phyloP scores from a whole-genome alignment of 2,113 vertebrate species.

The Axis porcinus region DNA sequence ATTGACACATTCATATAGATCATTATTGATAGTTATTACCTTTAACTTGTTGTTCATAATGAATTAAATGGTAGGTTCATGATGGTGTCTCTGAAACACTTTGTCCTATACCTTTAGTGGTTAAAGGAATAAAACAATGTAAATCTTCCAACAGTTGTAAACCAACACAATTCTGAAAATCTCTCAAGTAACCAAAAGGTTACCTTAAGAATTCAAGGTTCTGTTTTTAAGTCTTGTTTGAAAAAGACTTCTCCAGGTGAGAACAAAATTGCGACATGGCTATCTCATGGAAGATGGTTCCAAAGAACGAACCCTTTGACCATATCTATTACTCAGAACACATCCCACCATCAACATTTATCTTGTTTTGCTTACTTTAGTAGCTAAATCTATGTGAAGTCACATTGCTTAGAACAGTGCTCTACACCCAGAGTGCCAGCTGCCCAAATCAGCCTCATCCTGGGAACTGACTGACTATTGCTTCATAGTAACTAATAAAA shows the following conservation, averaged over 20 bases:
- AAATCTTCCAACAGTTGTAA: not conserved
- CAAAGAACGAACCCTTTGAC: not conserved
- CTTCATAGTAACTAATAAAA: not conserved
- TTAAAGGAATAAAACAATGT: constrained; percentile 51
- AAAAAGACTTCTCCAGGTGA: not conserved
- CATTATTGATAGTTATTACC: constrained; percentile 29
- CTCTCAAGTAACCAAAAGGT: not conserved
- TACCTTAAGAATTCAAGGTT: not conserved
- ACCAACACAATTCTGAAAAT: not conserved
- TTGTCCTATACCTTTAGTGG: constrained; percentile 70
- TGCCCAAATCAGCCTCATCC: not conserved
- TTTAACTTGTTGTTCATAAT: constrained; percentile 59
- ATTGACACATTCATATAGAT: not conserved
- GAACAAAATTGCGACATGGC: not conserved
- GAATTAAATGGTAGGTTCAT: constrained; percentile 45
- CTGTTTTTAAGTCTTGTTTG: not conserved
- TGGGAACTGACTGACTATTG: not conserved
- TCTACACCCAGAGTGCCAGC: not conserved
- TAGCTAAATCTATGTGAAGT: not conserved
- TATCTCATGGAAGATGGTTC: not conserved
- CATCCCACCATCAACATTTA: not conserved
- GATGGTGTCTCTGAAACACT: constrained; percentile 22
- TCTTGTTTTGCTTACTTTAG: not conserved
- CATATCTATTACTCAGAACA: not conserved
- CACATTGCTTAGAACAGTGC: not conserved